phyloP scores from a whole-genome alignment of 2,113 vertebrate species.

The Passer domesticus region DNA sequence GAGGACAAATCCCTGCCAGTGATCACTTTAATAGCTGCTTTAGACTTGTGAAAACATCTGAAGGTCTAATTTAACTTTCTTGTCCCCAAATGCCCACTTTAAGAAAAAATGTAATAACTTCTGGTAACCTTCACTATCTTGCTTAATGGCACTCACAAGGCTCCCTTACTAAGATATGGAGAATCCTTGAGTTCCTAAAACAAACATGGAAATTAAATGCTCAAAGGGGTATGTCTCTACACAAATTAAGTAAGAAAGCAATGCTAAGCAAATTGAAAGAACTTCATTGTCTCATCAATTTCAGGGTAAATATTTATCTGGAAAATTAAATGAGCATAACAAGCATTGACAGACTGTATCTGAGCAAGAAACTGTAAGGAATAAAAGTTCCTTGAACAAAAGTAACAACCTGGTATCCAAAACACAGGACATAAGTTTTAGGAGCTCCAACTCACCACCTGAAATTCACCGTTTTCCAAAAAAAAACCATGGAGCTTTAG shows the following conservation, averaged over 20 bases:
- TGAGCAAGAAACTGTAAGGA: not conserved
- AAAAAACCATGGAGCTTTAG: not conserved
- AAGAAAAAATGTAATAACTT: not conserved
- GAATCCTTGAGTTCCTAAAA: not conserved
- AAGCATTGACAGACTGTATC: not conserved
- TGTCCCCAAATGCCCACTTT: not conserved
- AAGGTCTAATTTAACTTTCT: not conserved
- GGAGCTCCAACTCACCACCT: not conserved
- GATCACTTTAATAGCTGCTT: not conserved
- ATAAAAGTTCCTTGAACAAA: fast-evolving
- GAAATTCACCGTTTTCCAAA: not conserved
- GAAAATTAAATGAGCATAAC: not conserved
- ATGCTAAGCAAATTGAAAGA: not conserved
- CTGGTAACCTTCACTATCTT: not conserved
- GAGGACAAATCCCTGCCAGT: not conserved
- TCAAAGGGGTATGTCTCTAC: not conserved
- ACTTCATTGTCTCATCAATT: not conserved
- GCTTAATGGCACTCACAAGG: not conserved
- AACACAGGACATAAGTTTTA: not conserved
- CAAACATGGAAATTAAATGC: not conserved
- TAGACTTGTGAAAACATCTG: not conserved
- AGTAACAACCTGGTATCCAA: not conserved
- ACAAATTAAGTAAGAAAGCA: not conserved
- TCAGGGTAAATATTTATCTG: not conserved
- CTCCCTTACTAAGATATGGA: not conserved